Base-by-base conservation (phyloP, 2,113 vertebrate species). In the Epinephelus fuscoguttatus region DNA sequence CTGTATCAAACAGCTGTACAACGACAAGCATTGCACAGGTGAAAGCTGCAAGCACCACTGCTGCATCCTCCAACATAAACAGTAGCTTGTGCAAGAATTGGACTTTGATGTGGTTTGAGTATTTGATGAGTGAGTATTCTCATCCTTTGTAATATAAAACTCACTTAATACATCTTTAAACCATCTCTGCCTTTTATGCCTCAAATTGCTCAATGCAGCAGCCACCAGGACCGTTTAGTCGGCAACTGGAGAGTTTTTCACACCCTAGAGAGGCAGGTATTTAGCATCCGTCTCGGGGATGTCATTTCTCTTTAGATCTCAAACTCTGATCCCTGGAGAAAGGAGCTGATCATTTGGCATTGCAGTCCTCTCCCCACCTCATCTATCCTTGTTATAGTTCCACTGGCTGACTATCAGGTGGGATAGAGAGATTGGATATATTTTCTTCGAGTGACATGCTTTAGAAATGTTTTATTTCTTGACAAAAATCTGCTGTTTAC, bases 281-380 rank as follows among this genome's bases (percentile, higher is more conserved):
- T 82, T 86, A 79, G 80, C 75, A 82, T 70, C 80, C 84, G 23
- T 75, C 84, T 75, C 64, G 75, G 70, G 59, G 70, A 79, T 66
- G 21, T 82, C 42, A 79, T 79, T 82, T 79, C 64, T 79, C 62
- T 70, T 79, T 82, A 57, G 3, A 86, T 86, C 62, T 79, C 59
- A 79, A 86, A 49, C 45, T 59, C 21, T 40, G 4, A 3, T 86
- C 84, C 52, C 70, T n/a, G 9, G 52, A 82, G 80, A 75, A 57
- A 57, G 30, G 19, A 57, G 70, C 52, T 75, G 64, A 79, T 79
- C 80, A 82, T 75, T 53, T 82, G 49, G 52, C 59, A 70, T 53
- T 27, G 66, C 75, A 70, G 45, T 66, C 70, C 23, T 63, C 70
- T 47, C 64, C 40, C 50, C 47, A 71, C 23, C 59, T 82, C 61